phyloP scores from a whole-genome alignment of 2,888 invertebrate genomes.

The Seira sanloemensis region DNA sequence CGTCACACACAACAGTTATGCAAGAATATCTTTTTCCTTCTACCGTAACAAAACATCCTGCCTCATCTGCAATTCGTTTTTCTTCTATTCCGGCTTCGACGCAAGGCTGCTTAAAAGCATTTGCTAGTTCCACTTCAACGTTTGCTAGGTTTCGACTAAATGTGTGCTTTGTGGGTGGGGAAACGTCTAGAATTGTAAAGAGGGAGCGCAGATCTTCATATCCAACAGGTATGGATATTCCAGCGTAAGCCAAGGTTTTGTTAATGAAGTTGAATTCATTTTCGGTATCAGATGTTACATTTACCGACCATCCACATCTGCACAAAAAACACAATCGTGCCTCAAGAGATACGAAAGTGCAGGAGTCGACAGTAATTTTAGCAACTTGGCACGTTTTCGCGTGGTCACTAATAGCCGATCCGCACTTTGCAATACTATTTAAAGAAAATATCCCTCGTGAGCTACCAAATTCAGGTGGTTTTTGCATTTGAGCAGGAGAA shows the following conservation, averaged over 20 bases:
- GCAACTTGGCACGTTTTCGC: too few species aligned
- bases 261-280: too few species aligned
- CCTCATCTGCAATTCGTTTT: neutral
- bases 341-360: too few species aligned
- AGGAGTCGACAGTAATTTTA: too few species aligned
- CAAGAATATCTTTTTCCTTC: neutral
- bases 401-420: too few species aligned
- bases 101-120: neutral
- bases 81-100: constrained; percentile 13
- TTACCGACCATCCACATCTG: too few species aligned
- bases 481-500: too few species aligned
- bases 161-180: neutral
- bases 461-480: too few species aligned
- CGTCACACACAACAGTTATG: constrained; percentile 34
- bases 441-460: too few species aligned
- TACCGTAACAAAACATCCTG: neutral
- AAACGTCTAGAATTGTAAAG: neutral
- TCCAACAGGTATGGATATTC: neutral
- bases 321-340: too few species aligned
- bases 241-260: neutral
- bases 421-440: too few species aligned
- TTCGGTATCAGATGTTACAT: too few species aligned
- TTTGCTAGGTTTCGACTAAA: neutral
- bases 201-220: neutral
- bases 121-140: neutral